Evolutionary conservation across 2,888 invertebrate genomes (phyloP), one percentile per base, ranked within the genome.

Genomic region (Sarcophaga rosellei): DNA sequence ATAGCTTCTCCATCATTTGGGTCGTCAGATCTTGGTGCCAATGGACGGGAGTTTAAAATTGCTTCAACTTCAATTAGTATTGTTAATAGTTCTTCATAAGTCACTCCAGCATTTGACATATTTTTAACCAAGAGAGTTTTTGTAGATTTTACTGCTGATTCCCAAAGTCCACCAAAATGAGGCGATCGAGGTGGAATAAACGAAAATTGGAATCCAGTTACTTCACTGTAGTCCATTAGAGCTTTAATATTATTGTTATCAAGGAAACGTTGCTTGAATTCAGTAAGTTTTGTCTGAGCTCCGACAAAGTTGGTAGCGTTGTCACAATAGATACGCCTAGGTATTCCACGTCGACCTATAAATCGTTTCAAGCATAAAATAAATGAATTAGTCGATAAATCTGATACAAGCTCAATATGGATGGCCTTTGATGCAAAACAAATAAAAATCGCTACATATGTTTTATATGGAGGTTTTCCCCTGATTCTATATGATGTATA

Each of bases 341-440:
- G 76, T 66, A 76, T 57, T 8, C 66, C 76, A 66, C 65, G 57
- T 66, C 76, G 66, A 20, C 66, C 53, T 62, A 62, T 17, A 45
- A 62, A 73, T 73, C 53, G n/a, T 11, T 21, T 73, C 6, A 44
- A 62, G 44, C 62, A 62, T 45, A 61, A 73, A 62, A 62, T n/a
- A 62, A 73, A 62, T 45, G 12, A 20, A 62, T 85, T 81, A 62
- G 88, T 70, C 12, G 87, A 86, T 11, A 88, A 59, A 57, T 88
- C 77, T 12, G 87, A 75, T 20, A 87, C 81, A 61, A 86, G 44
- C 83, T 88, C 87, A 35, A 88, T 78, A 76, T 88, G 80, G 17
- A 85, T 76, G 35, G 86, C 86, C 57, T 86, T 84, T 10, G 81
- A 84, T 5, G 84, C 69, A 69, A 88, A 88, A 81, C 86, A 88